These are phyloP conservation scores for Netelia fuscicornis DNA, from an alignment of 2,888 invertebrate genomes.

Conservation along the genomic window DNA sequence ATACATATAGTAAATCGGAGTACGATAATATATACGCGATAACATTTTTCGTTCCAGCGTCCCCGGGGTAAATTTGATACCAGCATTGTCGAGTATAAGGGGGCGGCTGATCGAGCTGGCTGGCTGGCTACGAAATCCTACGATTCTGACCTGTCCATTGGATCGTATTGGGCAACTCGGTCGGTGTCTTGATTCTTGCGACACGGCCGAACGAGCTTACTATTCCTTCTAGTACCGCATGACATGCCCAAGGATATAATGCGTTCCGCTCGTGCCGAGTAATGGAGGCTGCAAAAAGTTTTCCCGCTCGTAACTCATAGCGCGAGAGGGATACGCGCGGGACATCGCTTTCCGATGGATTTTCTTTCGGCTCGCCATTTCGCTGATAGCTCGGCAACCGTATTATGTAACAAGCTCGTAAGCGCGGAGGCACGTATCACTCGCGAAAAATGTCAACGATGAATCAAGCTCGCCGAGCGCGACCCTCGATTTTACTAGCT, in stretches of 20 bases:
- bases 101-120: too few species aligned
- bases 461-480: too few species aligned
- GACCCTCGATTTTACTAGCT: too few species aligned
- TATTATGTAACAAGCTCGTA: too few species aligned
- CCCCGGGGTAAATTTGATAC: too few species aligned
- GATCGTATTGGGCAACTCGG: not conserved
- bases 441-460: too few species aligned
- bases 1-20: too few species aligned
- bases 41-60: too few species aligned
- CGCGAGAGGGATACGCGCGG: slow-evolving; percentile 48
- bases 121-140: too few species aligned
- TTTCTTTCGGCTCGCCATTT: slow-evolving; percentile 28
- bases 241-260: slow-evolving; percentile 55
- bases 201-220: slow-evolving; percentile 1
- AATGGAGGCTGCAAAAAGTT: slow-evolving; percentile 66
- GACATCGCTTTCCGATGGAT: slow-evolving; percentile 37
- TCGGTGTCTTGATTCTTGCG: not conserved
- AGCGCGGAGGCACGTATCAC: too few species aligned
- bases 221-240: slow-evolving; percentile 40
- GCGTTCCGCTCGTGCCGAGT: slow-evolving; percentile 57
- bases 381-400: not conserved
- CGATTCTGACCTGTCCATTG: not conserved
- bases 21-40: too few species aligned
- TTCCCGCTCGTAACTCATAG: slow-evolving; percentile 58
- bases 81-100: too few species aligned